Conservation (phyloP, 2,113 vertebrate genomes). For the Hippopotamus amphibius region DNA sequence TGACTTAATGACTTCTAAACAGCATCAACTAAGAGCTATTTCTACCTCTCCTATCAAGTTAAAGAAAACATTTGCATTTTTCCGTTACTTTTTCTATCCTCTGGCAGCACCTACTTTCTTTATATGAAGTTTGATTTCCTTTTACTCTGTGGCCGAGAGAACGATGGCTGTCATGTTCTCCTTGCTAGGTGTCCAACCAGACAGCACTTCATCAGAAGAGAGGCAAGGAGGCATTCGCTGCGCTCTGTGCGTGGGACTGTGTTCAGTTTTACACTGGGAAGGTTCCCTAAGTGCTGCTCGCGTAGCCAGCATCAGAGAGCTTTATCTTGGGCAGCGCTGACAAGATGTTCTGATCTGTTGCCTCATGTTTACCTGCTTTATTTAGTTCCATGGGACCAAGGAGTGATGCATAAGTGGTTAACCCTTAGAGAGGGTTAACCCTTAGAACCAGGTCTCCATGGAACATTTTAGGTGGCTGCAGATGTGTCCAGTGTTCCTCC, state of each 20-base stretch:
- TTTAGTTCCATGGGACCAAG: slow-evolving; percentile 4
- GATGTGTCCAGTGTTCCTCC: neutral
- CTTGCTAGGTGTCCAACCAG: neutral
- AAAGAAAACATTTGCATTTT: slow-evolving; percentile 64
- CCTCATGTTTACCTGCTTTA: slow-evolving; percentile 19
- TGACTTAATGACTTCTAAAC: slow-evolving; percentile 72
- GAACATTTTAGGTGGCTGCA: neutral
- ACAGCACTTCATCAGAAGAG: neutral
- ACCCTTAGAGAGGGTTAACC: too few species aligned
- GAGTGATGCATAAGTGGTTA: neutral
- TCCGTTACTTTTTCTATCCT: slow-evolving; percentile 47
- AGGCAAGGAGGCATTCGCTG: neutral
- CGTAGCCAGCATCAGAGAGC: neutral
- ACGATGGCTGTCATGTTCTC: too few species aligned
- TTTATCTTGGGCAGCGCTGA: neutral
- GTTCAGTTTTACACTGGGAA: neutral
- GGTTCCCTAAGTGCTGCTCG: neutral
- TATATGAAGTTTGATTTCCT: slow-evolving; percentile 17
- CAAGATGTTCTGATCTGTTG: neutral
- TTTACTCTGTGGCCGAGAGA: neutral
- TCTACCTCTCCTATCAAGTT: slow-evolving; percentile 30
- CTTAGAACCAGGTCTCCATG: neutral
- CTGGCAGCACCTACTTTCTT: slow-evolving; percentile 35
- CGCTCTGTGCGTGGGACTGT: neutral
- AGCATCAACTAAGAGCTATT: slow-evolving; percentile 56